These are phyloP conservation scores for Perdita meconis DNA, from an alignment of 2,888 invertebrate species.

Conservation along the genomic window DNA sequence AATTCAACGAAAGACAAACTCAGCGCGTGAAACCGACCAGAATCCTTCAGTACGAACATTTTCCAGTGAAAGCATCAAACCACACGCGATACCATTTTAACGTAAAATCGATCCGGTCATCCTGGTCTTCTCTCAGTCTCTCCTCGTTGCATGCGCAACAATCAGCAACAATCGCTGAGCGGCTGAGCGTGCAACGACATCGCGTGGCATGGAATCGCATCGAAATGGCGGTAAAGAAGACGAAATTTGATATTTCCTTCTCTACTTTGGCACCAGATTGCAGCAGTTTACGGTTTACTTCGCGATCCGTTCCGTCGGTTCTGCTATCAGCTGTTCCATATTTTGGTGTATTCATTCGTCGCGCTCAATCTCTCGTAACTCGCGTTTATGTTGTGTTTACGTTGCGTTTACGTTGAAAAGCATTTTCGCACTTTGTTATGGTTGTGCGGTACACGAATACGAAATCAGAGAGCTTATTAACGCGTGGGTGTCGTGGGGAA, in stretches of 20 bases:
- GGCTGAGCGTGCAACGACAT: constrained; percentile 2
- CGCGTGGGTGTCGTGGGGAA: background rate
- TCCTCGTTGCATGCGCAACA: background rate
- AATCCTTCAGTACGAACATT: constrained; percentile 24
- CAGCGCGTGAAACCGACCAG: background rate
- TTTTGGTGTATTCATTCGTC: background rate
- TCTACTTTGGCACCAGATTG: background rate
- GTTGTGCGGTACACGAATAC: background rate
- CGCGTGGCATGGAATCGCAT: background rate
- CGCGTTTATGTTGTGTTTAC: background rate
- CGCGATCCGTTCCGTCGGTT: background rate
- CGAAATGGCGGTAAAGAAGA: background rate
- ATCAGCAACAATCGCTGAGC: background rate
- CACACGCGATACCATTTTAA: constrained; percentile 19
- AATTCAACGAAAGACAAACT: background rate
- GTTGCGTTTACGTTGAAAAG: too few species aligned
- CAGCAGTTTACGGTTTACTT: background rate
- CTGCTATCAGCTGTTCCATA: constrained; percentile 35
- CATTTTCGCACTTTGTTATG: background rate
- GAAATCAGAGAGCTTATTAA: background rate
- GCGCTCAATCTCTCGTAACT: background rate
- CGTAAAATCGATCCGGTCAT: constrained; percentile 15
- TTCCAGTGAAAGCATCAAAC: constrained; percentile 3
- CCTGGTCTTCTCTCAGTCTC: too few species aligned
- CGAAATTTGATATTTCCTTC: background rate